phyloP scores from a whole-genome alignment of 1,140 invertebrate species.

The Stegodyphus dumicola region DNA sequence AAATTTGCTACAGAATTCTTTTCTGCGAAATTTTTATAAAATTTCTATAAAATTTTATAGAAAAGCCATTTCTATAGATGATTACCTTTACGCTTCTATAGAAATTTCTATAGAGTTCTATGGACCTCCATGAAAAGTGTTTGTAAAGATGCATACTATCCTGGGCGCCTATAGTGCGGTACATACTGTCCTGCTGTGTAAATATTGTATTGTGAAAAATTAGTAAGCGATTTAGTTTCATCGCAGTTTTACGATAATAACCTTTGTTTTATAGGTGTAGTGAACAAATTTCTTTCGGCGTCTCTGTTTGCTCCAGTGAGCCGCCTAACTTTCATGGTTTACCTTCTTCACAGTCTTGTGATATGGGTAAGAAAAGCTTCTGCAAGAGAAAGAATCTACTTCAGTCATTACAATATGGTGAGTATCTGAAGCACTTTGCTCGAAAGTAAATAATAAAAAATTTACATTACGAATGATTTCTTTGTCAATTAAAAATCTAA shows the following conservation, averaged over 20 bases:
- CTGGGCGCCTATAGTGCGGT: too few species aligned
- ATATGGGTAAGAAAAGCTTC: constrained; percentile 58
- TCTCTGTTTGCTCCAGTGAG: constrained; percentile 64
- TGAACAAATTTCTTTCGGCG: constrained; percentile 63
- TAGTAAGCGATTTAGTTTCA: too few species aligned
- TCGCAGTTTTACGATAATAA: not conserved
- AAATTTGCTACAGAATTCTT: too few species aligned
- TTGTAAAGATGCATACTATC: too few species aligned
- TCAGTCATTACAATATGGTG: constrained; percentile 52
- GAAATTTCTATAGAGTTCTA: too few species aligned
- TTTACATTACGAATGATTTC: not conserved
- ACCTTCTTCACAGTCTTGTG: constrained; percentile 65
- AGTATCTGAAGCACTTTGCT: not conserved
- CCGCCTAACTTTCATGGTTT: constrained; percentile 65
- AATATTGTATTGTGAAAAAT: too few species aligned
- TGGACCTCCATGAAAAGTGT: too few species aligned
- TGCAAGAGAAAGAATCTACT: constrained; percentile 39
- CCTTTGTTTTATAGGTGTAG: constrained; percentile 58
- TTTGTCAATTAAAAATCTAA: not conserved
- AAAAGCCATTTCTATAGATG: too few species aligned
- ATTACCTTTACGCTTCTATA: too few species aligned
- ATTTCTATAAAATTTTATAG: too few species aligned
- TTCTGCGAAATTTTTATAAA: too few species aligned
- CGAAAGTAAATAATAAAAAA: not conserved
- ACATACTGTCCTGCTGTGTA: too few species aligned